phyloP scores from a whole-genome alignment of 2,888 invertebrate genomes.

The Drosophila meridionalis region DNA sequence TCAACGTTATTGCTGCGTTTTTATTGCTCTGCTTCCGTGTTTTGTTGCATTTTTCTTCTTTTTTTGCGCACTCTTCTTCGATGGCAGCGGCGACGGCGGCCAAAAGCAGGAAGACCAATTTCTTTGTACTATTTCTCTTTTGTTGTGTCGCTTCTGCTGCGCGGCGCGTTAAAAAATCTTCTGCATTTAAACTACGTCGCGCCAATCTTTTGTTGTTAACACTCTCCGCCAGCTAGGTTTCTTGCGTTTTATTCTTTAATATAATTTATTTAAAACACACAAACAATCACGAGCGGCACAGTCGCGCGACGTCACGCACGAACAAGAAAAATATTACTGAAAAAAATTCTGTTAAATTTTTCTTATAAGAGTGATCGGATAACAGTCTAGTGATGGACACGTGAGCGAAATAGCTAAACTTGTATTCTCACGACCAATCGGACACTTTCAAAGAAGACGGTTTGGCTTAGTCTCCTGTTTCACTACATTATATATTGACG shows the following conservation, averaged over 20 bases:
- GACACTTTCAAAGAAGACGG: too few relatives aligned
- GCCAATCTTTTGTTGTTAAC: constrained; percentile 28
- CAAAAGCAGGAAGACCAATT: constrained; percentile 70
- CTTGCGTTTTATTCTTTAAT: constrained; percentile 53
- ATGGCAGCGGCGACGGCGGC: constrained; percentile 35
- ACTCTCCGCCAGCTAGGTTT: constrained; percentile 44
- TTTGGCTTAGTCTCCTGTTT: neutral
- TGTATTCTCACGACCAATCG: neutral
- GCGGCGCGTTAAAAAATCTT: constrained; percentile 21
- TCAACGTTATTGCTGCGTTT: constrained; percentile 41
- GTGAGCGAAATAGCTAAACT: constrained; percentile 1
- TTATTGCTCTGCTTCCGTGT: constrained; percentile 68
- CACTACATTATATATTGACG: neutral
- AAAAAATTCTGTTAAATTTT: constrained; percentile 40
- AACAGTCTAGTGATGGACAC: constrained; percentile 29
- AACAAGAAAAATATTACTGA: constrained; percentile 50
- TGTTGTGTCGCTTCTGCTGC: constrained; percentile 39
- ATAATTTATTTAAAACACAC: constrained; percentile 56
- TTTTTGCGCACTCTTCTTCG: constrained; percentile 54
- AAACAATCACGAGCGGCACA: constrained; percentile 48
- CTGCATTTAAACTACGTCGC: constrained; percentile 41
- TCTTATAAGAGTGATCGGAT: constrained; percentile 45
- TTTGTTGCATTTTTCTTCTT: constrained; percentile 58
- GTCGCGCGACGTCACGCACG: constrained; percentile 55
- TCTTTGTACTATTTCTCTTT: constrained; percentile 58